Evolutionary conservation across 2,113 vertebrate species (phyloP).

Genomic region (Epinephelus cyanopodus): DNA sequence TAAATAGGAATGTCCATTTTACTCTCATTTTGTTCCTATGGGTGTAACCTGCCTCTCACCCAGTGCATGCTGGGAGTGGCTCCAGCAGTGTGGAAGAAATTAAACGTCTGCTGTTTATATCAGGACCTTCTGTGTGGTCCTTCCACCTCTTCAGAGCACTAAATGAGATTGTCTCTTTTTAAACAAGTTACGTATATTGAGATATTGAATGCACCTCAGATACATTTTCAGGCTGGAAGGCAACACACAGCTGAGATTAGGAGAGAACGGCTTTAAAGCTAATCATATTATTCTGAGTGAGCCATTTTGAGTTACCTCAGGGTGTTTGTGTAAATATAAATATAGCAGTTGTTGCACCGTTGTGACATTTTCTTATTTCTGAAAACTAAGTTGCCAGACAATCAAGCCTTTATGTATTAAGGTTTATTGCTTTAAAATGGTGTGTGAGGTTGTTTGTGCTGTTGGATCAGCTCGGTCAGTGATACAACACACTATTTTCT

Average conservation of each 20-base stretch:
- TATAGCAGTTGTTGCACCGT: not conserved
- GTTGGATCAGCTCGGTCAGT: not conserved
- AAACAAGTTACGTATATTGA: not conserved
- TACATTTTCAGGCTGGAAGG: conserved; percentile 1
- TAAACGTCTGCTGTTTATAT: not conserved
- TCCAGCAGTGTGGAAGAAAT: not conserved
- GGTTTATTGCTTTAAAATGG: not conserved
- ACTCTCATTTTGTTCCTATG: too few relatives aligned
- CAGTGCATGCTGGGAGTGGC: not conserved
- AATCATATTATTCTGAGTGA: not conserved
- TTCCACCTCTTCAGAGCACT: not conserved
- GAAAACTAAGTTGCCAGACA: not conserved
- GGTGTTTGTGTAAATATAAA: not conserved
- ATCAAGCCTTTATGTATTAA: not conserved
- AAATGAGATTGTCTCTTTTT: not conserved
- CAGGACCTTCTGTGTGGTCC: not conserved
- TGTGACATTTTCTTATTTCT: not conserved
- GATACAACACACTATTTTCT: not conserved
- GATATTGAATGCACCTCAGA: not conserved
- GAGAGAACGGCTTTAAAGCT: not conserved
- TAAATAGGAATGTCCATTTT: too few relatives aligned
- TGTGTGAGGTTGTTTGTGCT: not conserved
- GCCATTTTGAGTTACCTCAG: not conserved
- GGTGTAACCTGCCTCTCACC: not conserved
- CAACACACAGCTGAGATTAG: not conserved